phyloP scores from a whole-genome alignment of 2,113 vertebrate species.

The Vidua chalybeata region DNA sequence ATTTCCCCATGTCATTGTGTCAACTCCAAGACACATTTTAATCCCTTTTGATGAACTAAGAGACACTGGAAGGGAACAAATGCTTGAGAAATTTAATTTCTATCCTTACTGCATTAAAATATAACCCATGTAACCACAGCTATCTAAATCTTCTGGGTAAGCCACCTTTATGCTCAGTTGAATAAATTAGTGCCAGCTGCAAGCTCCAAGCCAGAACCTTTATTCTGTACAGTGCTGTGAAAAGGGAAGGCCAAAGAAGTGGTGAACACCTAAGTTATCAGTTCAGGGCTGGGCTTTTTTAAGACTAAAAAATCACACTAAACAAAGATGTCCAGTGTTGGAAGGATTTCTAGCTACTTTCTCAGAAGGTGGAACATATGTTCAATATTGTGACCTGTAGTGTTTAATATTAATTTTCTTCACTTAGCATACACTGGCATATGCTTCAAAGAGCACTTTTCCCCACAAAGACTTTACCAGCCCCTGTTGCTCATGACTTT shows the following conservation, averaged over 20 bases:
- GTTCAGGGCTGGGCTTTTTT: neutral
- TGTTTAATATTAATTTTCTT: conserved; percentile 27
- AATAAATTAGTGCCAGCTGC: neutral
- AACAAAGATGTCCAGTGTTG: neutral
- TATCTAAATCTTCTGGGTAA: neutral
- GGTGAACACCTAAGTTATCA: neutral
- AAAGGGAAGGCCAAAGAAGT: neutral
- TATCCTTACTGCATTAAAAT: neutral
- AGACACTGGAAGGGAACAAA: neutral
- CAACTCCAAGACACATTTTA: neutral
- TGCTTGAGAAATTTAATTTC: neutral
- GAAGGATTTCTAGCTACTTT: neutral
- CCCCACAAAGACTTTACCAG: neutral
- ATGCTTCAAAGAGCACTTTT: conserved; percentile 4
- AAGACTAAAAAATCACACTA: neutral
- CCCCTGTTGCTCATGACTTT: conserved; percentile 27
- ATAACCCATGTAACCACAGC: neutral
- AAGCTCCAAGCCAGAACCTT: neutral
- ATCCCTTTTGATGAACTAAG: neutral
- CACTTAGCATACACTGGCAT: neutral
- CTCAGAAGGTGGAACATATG: neutral
- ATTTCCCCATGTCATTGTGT: neutral
- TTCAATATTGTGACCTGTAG: neutral
- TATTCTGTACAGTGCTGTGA: neutral
- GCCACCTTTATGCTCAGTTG: neutral